Conservation (phyloP, 2,113 vertebrate genomes). For the Damaliscus lunatus region DNA sequence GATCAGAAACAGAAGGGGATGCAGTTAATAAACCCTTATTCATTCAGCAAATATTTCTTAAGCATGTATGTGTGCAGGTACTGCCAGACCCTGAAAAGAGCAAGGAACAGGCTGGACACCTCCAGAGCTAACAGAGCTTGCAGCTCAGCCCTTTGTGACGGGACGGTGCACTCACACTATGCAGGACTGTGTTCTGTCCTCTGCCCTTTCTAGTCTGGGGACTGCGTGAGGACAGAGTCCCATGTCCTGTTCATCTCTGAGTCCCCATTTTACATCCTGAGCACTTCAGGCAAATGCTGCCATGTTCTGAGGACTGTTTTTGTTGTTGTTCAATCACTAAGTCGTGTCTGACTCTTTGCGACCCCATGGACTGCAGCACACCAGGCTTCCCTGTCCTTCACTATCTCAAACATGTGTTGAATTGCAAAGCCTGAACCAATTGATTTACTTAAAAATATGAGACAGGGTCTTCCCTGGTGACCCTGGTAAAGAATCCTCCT, state of each 20-base stretch:
- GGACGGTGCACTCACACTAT: fast-evolving
- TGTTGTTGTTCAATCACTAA: neutral
- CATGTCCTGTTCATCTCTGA: neutral
- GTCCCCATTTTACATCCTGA: neutral
- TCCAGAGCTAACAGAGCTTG: neutral
- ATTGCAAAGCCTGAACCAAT: neutral
- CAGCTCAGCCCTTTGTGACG: fast-evolving
- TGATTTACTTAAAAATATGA: neutral
- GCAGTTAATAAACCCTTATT: neutral
- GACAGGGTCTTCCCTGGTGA: neutral
- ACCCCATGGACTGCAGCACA: neutral
- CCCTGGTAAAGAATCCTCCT: neutral
- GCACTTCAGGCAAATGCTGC: neutral
- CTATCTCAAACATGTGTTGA: neutral
- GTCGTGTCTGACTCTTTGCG: neutral
- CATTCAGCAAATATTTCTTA: neutral
- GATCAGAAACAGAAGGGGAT: neutral
- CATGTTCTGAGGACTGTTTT: neutral
- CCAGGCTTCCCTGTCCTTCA: neutral
- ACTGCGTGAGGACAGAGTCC: neutral
- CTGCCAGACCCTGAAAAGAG: neutral
- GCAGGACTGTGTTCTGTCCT: neutral
- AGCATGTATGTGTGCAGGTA: fast-evolving
- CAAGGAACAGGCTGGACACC: neutral
- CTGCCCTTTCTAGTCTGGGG: neutral